Conservation (phyloP, 2,888 invertebrate genomes). For the Drosophila affinis region DNA sequence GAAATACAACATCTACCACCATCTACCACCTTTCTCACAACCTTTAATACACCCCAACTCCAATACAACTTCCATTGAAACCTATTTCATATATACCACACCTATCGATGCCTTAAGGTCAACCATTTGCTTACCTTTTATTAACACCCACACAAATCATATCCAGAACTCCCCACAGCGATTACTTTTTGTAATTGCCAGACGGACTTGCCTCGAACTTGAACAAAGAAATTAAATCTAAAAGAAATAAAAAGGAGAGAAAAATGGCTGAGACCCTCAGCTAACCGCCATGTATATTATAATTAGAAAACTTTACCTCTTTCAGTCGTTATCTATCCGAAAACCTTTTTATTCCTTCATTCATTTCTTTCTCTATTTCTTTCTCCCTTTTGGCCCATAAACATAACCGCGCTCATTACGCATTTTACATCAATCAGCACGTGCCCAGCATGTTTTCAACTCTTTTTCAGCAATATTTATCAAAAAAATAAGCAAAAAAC, state of each 20-base stretch:
- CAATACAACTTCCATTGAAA: no score
- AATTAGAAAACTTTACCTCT: slow-evolving; percentile 67
- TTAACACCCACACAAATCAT: neutral
- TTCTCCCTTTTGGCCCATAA: slow-evolving; percentile 29
- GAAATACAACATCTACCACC: no score
- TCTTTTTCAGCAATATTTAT: slow-evolving; percentile 42
- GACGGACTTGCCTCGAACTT: neutral
- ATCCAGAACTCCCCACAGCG: neutral
- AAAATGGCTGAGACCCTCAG: slow-evolving; percentile 15
- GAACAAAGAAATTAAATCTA: slow-evolving; percentile 10
- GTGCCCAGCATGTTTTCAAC: slow-evolving; percentile 70
- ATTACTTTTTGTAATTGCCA: neutral
- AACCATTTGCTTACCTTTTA: neutral
- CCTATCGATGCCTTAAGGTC: neutral
- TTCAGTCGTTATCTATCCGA: slow-evolving; percentile 58
- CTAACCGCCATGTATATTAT: slow-evolving; percentile 57
- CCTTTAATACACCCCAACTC: no score
- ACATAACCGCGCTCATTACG: slow-evolving; percentile 74
- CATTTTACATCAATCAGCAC: slow-evolving; percentile 78
- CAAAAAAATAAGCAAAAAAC: slow-evolving; percentile 49
- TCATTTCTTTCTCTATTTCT: neutral
- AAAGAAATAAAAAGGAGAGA: slow-evolving; percentile 4
- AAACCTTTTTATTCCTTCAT: slow-evolving; percentile 10
- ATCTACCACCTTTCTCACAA: no score
- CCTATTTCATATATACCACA: neutral